phyloP scores from a whole-genome alignment of 2,888 invertebrate genomes.

The Phaonia tiefii region DNA sequence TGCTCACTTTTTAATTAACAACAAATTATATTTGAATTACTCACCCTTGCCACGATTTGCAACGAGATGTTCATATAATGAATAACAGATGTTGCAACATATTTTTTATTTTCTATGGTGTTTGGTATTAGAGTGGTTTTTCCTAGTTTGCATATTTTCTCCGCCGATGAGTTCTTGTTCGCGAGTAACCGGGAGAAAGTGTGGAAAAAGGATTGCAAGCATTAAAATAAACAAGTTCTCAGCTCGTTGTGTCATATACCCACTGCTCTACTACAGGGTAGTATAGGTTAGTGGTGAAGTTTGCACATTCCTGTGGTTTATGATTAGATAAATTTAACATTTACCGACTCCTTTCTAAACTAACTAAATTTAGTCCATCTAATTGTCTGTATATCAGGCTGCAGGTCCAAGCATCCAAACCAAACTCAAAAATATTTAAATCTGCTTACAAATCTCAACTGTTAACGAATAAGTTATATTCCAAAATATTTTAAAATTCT shows the following conservation, averaged over 20 bases:
- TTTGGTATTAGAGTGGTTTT: constrained; percentile 17
- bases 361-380: too few relatives aligned
- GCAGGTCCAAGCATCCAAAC: too few relatives aligned
- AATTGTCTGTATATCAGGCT: too few relatives aligned
- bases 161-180: constrained; percentile 1
- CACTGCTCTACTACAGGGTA: too few relatives aligned
- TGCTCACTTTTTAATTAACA: constrained; percentile 48
- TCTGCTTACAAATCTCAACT: too few relatives aligned
- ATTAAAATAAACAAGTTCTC: constrained; percentile 3
- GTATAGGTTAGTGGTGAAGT: too few relatives aligned
- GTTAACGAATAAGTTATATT: too few relatives aligned
- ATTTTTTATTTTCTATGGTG: constrained; percentile 23
- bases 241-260: constrained; percentile 1
- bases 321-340: too few relatives aligned
- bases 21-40: constrained; percentile 55
- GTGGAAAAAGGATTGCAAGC: background rate
- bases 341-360: too few relatives aligned
- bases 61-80: constrained; percentile 50
- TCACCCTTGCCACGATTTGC: constrained; percentile 32
- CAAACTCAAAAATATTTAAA: too few relatives aligned
- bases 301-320: too few relatives aligned
- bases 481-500: too few relatives aligned
- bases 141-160: background rate
- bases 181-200: background rate
- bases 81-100: constrained; percentile 51